These are phyloP conservation scores for Temnothorax rugatulus DNA, from an alignment of 2,888 invertebrate species.

Conservation along the genomic window DNA sequence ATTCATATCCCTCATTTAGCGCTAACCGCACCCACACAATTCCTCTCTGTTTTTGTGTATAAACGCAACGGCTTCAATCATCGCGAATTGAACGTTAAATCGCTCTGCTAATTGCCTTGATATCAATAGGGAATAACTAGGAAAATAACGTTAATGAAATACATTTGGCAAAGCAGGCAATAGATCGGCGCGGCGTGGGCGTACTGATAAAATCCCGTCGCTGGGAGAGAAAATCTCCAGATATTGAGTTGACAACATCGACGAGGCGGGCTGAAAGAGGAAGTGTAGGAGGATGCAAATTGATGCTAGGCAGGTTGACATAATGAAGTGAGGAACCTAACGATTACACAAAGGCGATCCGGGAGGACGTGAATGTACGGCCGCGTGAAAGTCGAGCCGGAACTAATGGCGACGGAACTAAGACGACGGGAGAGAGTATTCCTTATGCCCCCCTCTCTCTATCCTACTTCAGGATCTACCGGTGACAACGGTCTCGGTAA, in stretches of 20 bases:
- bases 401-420: constrained; percentile 70
- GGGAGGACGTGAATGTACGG: constrained; percentile 47
- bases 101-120: too few relatives aligned
- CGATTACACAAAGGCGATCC: constrained; percentile 69
- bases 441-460: constrained; percentile 66
- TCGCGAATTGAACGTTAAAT: neutral
- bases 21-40: neutral
- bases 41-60: neutral
- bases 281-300: constrained; percentile 24
- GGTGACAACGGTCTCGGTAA: constrained; percentile 75
- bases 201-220: neutral
- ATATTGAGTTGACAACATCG: neutral
- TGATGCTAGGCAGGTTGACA: neutral
- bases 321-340: constrained; percentile 71
- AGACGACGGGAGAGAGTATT: constrained; percentile 68
- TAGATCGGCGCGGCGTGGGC: too few relatives aligned
- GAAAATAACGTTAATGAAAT: neutral
- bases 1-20: neutral
- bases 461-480: constrained; percentile 49
- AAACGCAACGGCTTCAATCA: neutral
- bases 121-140: neutral
- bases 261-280: neutral
- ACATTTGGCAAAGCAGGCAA: too few relatives aligned
- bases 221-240: neutral
- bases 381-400: constrained; percentile 69